These are phyloP conservation scores for Urocynchramus pylzowi DNA, from an alignment of 2,113 vertebrate genomes.

Conservation along the genomic window DNA sequence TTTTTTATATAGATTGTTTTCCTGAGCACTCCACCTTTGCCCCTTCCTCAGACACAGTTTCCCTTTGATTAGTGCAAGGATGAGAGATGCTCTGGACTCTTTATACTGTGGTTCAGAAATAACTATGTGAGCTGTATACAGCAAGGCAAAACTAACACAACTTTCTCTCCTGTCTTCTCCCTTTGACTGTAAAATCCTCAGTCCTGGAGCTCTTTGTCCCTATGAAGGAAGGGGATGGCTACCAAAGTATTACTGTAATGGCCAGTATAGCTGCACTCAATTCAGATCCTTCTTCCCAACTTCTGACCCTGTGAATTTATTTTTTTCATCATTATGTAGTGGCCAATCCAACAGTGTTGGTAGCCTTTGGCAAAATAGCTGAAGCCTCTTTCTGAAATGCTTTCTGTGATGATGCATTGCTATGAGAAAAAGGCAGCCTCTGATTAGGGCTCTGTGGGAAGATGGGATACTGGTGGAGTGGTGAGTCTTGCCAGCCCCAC, in stretches of 20 bases:
- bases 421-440: background rate
- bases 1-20: conserved; percentile 63
- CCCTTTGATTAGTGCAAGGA: conserved; percentile 38
- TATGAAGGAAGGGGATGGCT: conserved; percentile 76
- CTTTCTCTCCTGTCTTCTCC: background rate
- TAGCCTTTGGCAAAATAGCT: conserved; percentile 35
- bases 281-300: conserved; percentile 16
- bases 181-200: background rate
- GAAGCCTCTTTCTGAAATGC: conserved; percentile 45
- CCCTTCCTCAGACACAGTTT: conserved; percentile 33
- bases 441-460: conserved; percentile 4
- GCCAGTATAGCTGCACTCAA: conserved; percentile 59
- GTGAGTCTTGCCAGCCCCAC: background rate
- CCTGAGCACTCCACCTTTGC: conserved; percentile 25
- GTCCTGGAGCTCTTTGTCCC: conserved; percentile 49
- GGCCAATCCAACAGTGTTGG: conserved; percentile 13
- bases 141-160: conserved; percentile 17
- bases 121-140: conserved; percentile 3
- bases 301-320: conserved; percentile 32
- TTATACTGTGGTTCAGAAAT: conserved; percentile 15
- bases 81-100: conserved; percentile 27
- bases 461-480: background rate
- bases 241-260: conserved; percentile 55
- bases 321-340: conserved; percentile 17
- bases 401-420: conserved; percentile 47